Base-by-base conservation (phyloP, 2,113 vertebrate species). In the Tichodroma muraria region DNA sequence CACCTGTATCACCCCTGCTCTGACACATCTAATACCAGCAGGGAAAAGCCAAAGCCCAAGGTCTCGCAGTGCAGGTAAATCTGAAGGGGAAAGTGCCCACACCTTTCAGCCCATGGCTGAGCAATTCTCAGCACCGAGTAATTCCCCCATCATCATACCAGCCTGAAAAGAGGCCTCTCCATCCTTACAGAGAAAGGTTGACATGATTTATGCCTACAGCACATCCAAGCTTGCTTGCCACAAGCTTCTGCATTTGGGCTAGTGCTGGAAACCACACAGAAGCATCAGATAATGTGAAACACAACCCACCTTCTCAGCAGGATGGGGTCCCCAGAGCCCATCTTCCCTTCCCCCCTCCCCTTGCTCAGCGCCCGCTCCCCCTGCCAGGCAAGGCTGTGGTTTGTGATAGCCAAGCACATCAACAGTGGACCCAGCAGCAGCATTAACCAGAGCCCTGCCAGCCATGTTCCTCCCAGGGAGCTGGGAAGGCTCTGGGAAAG, bases 251-350 rank as follows among this genome's bases (percentile, higher is more conserved):
- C 82, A 85, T 44, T 78, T 88, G 88, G 89, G 82, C 68, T 45
- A 17, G 60, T 79, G 89, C 80, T 96, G 80, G 76, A 95, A 95
- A 94, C 90, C 90, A 83, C 83, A 72, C 47, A 88, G 72, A 52
- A 91, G 80, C 85, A 94, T 73, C 91, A 93, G 88, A 93, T 93
- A 95, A 93, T 86, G 88, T 69, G 79, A 91, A 96, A 95, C 77
- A 66, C 60, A 89, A 93, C 68, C 81, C 79, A 94, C 49, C 66
- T 91, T 52, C 87, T 66, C 45, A 37, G 70, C 0, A 4, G 66
- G 54, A 45, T 47, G 53, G 44, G 31, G 31, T 91, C 93, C 89
- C 94, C 52, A 72, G 93, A 66, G 94, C 70, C 85, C 88, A 71
- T 85, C 81, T 80, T 80, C 76, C 81, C 77, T 60, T 80, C 30